phyloP scores from a whole-genome alignment of 2,888 invertebrate genomes.

The Lasius fuliginosus region DNA sequence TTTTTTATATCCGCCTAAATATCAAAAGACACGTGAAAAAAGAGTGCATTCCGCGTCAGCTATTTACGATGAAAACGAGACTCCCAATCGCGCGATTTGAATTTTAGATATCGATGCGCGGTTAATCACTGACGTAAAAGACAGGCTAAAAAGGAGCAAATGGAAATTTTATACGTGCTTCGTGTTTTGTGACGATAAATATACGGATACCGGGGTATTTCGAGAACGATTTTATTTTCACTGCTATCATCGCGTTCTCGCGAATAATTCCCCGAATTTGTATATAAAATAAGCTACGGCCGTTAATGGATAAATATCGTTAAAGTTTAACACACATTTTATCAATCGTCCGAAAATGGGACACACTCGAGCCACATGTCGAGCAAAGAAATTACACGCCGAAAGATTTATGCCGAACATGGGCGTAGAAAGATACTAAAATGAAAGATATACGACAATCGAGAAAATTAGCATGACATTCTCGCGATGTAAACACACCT shows the following conservation, averaged over 20 bases:
- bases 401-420: background rate
- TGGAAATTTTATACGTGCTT: background rate
- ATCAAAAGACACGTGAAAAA: background rate
- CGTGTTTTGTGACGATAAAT: slow-evolving; percentile 1
- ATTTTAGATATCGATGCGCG: slow-evolving; percentile 20
- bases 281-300: background rate
- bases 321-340: background rate
- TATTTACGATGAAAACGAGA: background rate
- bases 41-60: background rate
- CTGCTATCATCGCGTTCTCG: background rate
- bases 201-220: background rate
- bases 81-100: slow-evolving; percentile 12
- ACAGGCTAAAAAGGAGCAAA: background rate
- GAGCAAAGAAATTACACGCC: background rate
- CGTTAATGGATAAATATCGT: background rate
- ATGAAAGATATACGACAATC: slow-evolving; percentile 10
- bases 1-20: background rate
- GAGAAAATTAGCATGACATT: background rate
- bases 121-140: slow-evolving; percentile 11
- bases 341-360: background rate
- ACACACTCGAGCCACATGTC: background rate
- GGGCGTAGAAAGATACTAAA: background rate
- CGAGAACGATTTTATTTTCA: background rate
- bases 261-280: slow-evolving; percentile 13
- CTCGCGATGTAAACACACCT: slow-evolving; percentile 42